A percentile compares a stretch with the other conserved stretches of the same genome.
phyloP scores from a whole-genome alignment of 23 tunicate genomes.

The Clavelina lepadiformis region DNA sequence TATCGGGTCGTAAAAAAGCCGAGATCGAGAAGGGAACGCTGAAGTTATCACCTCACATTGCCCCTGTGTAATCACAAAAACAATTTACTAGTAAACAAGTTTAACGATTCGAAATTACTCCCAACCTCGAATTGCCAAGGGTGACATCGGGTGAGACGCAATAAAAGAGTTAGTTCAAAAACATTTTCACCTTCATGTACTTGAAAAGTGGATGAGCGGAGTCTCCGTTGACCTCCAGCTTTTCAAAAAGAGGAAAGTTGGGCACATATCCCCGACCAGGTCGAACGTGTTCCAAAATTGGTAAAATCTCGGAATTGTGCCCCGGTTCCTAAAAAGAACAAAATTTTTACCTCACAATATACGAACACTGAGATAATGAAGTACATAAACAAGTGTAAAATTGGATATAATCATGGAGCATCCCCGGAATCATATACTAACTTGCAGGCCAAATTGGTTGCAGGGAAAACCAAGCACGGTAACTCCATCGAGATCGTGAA shows the following conservation, averaged over 20 bases:
- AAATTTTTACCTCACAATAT: too few relatives aligned
- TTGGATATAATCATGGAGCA: too few relatives aligned
- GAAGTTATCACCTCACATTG: constrained; percentile 42
- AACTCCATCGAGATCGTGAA: constrained; percentile 49
- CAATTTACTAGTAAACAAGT: too few relatives aligned
- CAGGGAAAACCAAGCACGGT: constrained; percentile 85
- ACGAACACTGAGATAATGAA: too few relatives aligned
- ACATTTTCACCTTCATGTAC: constrained; percentile 71
- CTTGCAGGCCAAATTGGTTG: constrained; percentile 95
- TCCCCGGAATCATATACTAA: too few relatives aligned
- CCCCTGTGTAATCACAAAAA: constrained; percentile 34
- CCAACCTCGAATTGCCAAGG: too few relatives aligned
- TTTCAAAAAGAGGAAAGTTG: constrained; percentile 73
- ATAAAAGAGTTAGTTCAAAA: too few relatives aligned
- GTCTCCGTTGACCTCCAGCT: constrained; percentile 70
- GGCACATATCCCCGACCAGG: constrained; percentile 77
- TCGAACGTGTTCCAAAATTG: constrained; percentile 55
- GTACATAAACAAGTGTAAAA: too few relatives aligned
- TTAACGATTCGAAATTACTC: too few relatives aligned
- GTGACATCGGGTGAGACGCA: too few relatives aligned
- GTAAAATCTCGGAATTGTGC: constrained; percentile 44
- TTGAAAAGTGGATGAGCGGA: constrained; percentile 61
- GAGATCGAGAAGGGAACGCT: constrained; percentile 10
- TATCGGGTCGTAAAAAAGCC: constrained; percentile 63
- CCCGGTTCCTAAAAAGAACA: constrained; percentile 99